phyloP scores from a whole-genome alignment of 37 sponge, comb jelly and placozoan species.

The Halisarca cf. caerulea region DNA sequence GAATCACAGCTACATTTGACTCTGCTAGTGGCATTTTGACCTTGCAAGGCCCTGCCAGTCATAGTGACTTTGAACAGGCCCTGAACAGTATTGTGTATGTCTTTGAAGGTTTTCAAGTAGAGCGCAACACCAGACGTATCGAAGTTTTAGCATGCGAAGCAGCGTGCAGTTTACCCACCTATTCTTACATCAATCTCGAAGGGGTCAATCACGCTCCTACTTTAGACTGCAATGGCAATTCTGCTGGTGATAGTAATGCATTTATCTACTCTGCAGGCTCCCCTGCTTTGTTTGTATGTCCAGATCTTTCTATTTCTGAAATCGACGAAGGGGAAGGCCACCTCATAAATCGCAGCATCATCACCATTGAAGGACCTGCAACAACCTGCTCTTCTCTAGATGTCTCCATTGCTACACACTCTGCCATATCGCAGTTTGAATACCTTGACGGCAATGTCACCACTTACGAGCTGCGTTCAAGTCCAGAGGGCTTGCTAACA shows the following conservation, averaged over 20 bases:
- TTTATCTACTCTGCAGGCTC: constrained; percentile 10
- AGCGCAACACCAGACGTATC: background rate
- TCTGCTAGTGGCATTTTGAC: constrained; percentile 13
- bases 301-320: constrained; percentile 4
- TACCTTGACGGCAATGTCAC: background rate
- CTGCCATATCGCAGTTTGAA: constrained; percentile 11
- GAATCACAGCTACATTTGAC: background rate
- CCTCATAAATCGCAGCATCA: background rate
- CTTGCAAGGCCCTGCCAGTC: constrained; percentile 50
- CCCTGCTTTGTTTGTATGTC: constrained; percentile 14
- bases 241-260: background rate
- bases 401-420: constrained; percentile 8
- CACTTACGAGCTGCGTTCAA: background rate
- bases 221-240: constrained; percentile 20
- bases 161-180: background rate
- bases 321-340: constrained; percentile 4
- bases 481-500: constrained; percentile 13
- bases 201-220: constrained; percentile 2
- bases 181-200: background rate
- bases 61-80: constrained; percentile 40
- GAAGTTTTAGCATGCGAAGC: constrained; percentile 13
- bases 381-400: constrained; percentile 4
- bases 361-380: background rate
- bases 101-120: constrained; percentile 31
- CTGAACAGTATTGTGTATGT: constrained; percentile 50